Conservation (phyloP, 2,797 vertebrate genomes). For the Erpetoichthys calabaricus region DNA sequence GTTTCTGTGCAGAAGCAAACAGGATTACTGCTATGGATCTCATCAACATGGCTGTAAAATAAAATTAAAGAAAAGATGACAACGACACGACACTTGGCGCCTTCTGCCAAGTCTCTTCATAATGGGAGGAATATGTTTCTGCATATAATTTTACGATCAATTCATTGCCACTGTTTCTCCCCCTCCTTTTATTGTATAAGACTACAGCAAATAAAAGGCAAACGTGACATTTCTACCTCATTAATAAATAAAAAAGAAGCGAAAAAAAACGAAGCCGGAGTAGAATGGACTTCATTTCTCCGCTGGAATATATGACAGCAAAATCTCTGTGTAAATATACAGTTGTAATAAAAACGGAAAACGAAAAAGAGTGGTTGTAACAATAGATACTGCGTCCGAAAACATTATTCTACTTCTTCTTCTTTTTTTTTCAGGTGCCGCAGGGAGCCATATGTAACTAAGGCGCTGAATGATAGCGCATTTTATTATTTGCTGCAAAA, state of each 20-base stretch:
- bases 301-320: conserved; percentile 1
- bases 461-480: conserved; percentile 5
- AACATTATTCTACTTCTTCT: not conserved
- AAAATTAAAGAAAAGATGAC: no score
- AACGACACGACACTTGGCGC: no score
- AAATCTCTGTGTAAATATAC: conserved; percentile 7
- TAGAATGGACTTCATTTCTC: conserved; percentile 3
- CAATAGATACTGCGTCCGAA: no score
- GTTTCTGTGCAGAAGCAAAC: not conserved
- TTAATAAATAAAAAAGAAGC: no score
- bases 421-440: not conserved
- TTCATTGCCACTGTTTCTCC: no score
- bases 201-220: no score
- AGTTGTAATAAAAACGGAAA: conserved; percentile 1
- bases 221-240: no score
- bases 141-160: no score
- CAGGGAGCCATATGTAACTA: conserved; percentile 8
- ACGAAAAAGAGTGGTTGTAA: conserved; percentile 1
- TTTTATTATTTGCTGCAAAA: conserved; percentile 10
- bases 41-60: not conserved
- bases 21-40: conserved; percentile 3
- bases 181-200: no score
- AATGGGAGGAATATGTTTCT: no score
- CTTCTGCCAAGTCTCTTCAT: no score
- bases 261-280: not conserved